Evolutionary conservation across 2,113 vertebrate genomes (phyloP).

Genomic region (Toxostoma redivivum): DNA sequence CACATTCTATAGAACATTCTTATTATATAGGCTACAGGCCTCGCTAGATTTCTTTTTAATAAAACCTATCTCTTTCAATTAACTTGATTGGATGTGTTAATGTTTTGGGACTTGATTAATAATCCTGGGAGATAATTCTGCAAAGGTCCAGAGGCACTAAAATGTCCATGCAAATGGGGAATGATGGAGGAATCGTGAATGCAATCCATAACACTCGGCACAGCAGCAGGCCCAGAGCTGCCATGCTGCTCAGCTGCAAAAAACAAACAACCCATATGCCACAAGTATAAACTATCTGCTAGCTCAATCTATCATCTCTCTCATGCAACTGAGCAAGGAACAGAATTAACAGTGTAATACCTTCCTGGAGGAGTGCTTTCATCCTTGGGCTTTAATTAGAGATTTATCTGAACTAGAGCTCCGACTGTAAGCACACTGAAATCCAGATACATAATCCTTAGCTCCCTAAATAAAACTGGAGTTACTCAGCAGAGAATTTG

Average conservation of each 20-base stretch:
- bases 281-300: slow-evolving; percentile 58
- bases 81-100: slow-evolving; percentile 55
- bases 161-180: slow-evolving; percentile 61
- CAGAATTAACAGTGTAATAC: neutral
- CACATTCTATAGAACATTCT: neutral
- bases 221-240: slow-evolving; percentile 62
- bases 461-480: neutral
- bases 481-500: neutral
- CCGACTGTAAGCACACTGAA: neutral
- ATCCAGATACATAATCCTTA: neutral
- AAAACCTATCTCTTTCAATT: slow-evolving; percentile 55
- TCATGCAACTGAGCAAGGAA: neutral
- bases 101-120: slow-evolving; percentile 53
- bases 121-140: slow-evolving; percentile 51
- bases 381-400: slow-evolving; percentile 18
- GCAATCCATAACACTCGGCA: slow-evolving; percentile 50
- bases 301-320: slow-evolving; percentile 32
- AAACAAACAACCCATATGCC: slow-evolving; percentile 64
- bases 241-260: slow-evolving; percentile 56
- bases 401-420: neutral
- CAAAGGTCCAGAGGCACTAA: slow-evolving; percentile 63
- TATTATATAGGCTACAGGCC: slow-evolving; percentile 7
- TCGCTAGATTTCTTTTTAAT: slow-evolving; percentile 30
- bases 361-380: slow-evolving; percentile 1
- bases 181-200: slow-evolving; percentile 60